Conservation (phyloP, 1,140 invertebrate genomes). For the Philaenus spumarius region DNA sequence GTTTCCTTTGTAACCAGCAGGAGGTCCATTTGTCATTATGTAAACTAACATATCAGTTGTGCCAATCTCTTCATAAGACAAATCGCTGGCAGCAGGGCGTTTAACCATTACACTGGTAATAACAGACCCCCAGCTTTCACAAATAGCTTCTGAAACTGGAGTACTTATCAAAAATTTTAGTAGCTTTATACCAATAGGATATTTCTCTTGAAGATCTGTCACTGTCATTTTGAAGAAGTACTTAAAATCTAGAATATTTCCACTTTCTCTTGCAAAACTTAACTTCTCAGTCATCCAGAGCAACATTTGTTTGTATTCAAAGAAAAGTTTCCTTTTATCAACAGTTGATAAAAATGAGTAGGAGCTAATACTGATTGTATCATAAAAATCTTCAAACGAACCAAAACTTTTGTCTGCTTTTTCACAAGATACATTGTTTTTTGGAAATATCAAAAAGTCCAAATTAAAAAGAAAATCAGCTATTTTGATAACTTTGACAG, state of each 20-base stretch:
- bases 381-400: too few species aligned
- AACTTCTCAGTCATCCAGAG: too few species aligned
- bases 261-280: too few species aligned
- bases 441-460: background rate
- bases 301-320: too few species aligned
- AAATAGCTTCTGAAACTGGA: background rate
- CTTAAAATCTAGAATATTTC: too few species aligned
- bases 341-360: too few species aligned
- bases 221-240: background rate
- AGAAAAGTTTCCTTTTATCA: too few species aligned
- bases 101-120: background rate
- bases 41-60: background rate
- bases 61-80: constrained; percentile 2
- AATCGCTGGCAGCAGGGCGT: too few species aligned
- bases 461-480: background rate
- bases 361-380: too few species aligned
- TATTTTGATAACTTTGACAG: background rate
- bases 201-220: background rate
- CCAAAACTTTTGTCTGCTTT: too few species aligned
- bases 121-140: background rate
- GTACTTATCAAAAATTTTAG: background rate
- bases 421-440: background rate
- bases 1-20: background rate
- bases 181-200: background rate
- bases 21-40: background rate